phyloP scores from a whole-genome alignment of 2,888 invertebrate genomes.

The Dasypogon diadema region DNA sequence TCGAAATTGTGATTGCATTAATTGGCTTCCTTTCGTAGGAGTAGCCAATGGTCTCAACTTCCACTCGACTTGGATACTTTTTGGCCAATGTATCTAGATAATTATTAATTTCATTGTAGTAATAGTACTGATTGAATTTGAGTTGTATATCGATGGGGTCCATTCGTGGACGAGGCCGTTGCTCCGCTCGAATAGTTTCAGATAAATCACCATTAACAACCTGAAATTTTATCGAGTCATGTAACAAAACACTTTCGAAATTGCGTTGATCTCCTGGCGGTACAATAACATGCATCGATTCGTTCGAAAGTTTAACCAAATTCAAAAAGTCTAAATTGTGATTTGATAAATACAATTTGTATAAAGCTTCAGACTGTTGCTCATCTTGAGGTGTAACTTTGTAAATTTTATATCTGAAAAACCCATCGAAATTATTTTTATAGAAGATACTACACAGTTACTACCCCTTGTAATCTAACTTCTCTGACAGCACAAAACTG shows the following conservation, averaged over 20 bases:
- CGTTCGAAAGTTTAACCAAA: conserved; percentile 60
- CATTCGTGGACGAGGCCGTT: background rate
- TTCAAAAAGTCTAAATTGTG: conserved; percentile 63
- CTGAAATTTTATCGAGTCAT: conserved; percentile 58
- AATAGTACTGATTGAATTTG: conserved; percentile 59
- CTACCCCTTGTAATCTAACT: no score
- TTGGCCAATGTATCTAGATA: conserved; percentile 70
- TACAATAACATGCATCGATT: conserved; percentile 63
- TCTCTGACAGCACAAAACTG: no score
- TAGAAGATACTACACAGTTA: no score
- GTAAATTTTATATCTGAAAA: conserved; percentile 28
- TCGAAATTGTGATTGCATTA: conserved; percentile 74
- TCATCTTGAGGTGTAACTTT: conserved; percentile 10
- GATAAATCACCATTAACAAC: conserved; percentile 62
- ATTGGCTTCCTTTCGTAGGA: conserved; percentile 74
- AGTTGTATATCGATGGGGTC: conserved; percentile 49
- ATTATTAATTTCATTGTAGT: conserved; percentile 68
- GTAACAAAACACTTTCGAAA: conserved; percentile 60
- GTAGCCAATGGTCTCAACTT: conserved; percentile 71
- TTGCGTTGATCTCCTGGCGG: conserved; percentile 62
- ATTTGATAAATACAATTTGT: background rate
- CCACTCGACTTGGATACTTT: conserved; percentile 70
- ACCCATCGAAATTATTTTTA: no score
- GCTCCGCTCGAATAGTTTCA: conserved; percentile 57
- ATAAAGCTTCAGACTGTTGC: background rate